phyloP scores from a whole-genome alignment of 1,140 invertebrate species.

The Ridgeia piscesae region DNA sequence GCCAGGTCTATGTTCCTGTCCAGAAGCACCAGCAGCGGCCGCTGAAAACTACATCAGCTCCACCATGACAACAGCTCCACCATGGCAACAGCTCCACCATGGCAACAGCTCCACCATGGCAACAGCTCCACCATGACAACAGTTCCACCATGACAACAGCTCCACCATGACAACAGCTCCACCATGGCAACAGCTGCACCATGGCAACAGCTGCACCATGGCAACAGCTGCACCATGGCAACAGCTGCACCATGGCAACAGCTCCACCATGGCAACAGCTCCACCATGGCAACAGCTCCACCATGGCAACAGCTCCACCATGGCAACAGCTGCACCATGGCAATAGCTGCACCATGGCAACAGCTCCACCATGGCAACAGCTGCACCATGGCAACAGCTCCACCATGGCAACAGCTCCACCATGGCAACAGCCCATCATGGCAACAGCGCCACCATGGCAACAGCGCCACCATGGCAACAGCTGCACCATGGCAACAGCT shows the following conservation, averaged over 20 bases:
- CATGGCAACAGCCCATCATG: background rate
- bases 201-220: constrained; percentile 33
- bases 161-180: constrained; percentile 34
- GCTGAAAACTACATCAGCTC: constrained; percentile 77
- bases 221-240: constrained; percentile 33
- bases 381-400: no score
- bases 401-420: constrained; percentile 33
- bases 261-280: constrained; percentile 41
- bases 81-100: constrained; percentile 33
- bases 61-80: constrained; percentile 33
- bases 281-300: constrained; percentile 33
- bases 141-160: no score
- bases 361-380: constrained; percentile 32
- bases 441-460: constrained; percentile 37
- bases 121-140: constrained; percentile 33
- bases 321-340: no score
- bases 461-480: constrained; percentile 32
- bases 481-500: constrained; percentile 41
- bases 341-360: constrained; percentile 37
- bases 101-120: constrained; percentile 33
- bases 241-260: no score
- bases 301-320: constrained; percentile 33
- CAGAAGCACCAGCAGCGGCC: constrained; percentile 88
- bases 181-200: constrained; percentile 33
- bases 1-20: constrained; percentile 96